Evolutionary conservation across 2,797 vertebrate genomes (phyloP).

Genomic region (Pipistrellus pipistrellus): DNA sequence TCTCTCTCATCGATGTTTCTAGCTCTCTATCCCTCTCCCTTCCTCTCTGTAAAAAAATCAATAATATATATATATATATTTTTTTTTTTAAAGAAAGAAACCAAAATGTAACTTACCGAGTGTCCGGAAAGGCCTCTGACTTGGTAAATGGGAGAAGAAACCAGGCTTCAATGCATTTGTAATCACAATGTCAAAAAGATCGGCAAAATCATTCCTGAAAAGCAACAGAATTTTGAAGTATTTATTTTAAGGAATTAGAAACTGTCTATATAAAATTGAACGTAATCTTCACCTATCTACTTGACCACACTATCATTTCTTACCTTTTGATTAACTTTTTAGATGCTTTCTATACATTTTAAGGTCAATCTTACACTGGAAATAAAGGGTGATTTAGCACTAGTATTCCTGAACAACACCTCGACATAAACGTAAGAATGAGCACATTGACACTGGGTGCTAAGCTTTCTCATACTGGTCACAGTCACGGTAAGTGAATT

Average conservation of each 20-base stretch:
- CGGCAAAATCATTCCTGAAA: constrained; percentile 94
- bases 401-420: not conserved
- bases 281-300: not conserved
- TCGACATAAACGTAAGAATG: not conserved
- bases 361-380: not conserved
- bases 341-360: not conserved
- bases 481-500: not conserved
- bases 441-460: not conserved
- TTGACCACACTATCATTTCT: not conserved
- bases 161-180: constrained; percentile 98
- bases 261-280: not conserved
- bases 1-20: too few species aligned
- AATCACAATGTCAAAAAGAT: constrained; percentile 96
- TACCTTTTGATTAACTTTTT: not conserved
- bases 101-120: constrained; percentile 91
- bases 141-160: constrained; percentile 95
- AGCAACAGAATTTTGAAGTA: constrained; percentile 58
- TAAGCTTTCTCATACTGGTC: not conserved
- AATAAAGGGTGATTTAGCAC: not conserved
- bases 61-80: too few species aligned
- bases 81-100: too few species aligned
- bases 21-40: too few species aligned
- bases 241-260: constrained; percentile 46
- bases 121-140: constrained; percentile 95
- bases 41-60: too few species aligned